Percentiles rank a stretch among this genome's conserved stretches.
Evolutionary conservation across 2,113 vertebrate species (phyloP).

Genomic region (Oryzias woworae): DNA sequence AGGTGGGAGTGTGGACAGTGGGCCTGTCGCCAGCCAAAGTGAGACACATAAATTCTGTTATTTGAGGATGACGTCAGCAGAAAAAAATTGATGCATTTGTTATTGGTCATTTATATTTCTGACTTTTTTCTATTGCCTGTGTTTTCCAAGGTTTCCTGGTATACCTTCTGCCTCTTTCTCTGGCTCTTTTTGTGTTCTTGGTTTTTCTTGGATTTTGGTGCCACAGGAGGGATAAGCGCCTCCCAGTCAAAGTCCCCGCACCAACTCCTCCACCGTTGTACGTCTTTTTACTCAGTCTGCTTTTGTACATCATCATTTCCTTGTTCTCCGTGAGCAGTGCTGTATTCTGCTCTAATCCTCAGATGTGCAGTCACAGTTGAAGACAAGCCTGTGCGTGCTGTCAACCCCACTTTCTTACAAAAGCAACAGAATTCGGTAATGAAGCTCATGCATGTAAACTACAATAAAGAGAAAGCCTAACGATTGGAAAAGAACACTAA

Average conservation of each 20-base stretch:
- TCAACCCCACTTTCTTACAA: slow-evolving; percentile 88
- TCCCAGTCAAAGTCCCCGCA: slow-evolving; percentile 46
- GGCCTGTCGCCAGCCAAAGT: slow-evolving; percentile 77
- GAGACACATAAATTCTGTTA: slow-evolving; percentile 20
- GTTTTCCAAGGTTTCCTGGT: slow-evolving; percentile 54
- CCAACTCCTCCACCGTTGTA: slow-evolving; percentile 36
- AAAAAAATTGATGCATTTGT: too few relatives aligned
- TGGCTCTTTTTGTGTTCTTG: slow-evolving; percentile 56
- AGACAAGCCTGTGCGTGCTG: slow-evolving; percentile 36
- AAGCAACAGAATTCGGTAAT: slow-evolving; percentile 84
- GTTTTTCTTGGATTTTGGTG: slow-evolving; percentile 61
- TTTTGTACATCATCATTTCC: background rate
- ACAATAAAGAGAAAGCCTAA: too few relatives aligned
- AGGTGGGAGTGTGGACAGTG: slow-evolving; percentile 94
- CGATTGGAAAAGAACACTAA: too few relatives aligned
- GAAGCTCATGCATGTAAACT: background rate
- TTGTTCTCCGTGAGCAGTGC: slow-evolving; percentile 2
- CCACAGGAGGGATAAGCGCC: slow-evolving; percentile 60
- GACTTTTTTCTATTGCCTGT: background rate
- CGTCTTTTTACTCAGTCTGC: background rate
- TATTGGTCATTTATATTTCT: background rate
- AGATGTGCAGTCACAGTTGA: slow-evolving; percentile 45
- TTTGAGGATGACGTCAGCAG: background rate
- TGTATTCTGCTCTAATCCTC: slow-evolving; percentile 9
- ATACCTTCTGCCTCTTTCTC: slow-evolving; percentile 44